These are phyloP conservation scores for Halcyon senegalensis DNA, from an alignment of 2,113 vertebrate genomes.

Conservation along the genomic window DNA sequence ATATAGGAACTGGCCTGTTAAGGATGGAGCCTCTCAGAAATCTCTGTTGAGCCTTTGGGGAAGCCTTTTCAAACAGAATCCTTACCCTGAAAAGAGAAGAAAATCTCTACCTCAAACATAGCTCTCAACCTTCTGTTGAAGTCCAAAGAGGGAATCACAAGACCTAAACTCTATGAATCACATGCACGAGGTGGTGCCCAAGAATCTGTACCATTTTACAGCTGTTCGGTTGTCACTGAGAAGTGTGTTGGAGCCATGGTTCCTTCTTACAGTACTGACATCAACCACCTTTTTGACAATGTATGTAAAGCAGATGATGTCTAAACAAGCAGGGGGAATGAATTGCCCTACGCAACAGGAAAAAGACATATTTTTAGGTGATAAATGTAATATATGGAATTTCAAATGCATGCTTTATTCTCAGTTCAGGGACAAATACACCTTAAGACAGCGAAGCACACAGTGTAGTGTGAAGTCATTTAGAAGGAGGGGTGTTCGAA, in stretches of 20 bases:
- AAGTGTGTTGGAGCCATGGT: neutral
- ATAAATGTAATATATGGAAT: neutral
- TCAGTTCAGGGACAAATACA: neutral
- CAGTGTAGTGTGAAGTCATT: neutral
- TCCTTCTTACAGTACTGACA: neutral
- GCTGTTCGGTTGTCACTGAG: neutral
- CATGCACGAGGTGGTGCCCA: fast-evolving
- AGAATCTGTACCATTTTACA: neutral
- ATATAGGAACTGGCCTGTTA: neutral
- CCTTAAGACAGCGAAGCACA: neutral
- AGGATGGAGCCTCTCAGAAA: neutral
- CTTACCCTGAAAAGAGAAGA: neutral
- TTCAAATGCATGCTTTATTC: neutral
- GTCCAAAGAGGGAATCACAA: neutral
- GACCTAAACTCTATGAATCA: neutral
- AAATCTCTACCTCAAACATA: neutral
- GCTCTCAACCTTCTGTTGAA: neutral
- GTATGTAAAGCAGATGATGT: neutral
- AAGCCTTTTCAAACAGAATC: neutral
- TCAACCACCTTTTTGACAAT: neutral
- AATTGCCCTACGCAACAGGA: neutral
- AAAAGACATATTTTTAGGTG: neutral
- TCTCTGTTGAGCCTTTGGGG: neutral
- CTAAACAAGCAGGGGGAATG: neutral
- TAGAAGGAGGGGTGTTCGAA: neutral